Conservation (phyloP, 2,888 invertebrate species). For the Limnephilus auricula region DNA sequence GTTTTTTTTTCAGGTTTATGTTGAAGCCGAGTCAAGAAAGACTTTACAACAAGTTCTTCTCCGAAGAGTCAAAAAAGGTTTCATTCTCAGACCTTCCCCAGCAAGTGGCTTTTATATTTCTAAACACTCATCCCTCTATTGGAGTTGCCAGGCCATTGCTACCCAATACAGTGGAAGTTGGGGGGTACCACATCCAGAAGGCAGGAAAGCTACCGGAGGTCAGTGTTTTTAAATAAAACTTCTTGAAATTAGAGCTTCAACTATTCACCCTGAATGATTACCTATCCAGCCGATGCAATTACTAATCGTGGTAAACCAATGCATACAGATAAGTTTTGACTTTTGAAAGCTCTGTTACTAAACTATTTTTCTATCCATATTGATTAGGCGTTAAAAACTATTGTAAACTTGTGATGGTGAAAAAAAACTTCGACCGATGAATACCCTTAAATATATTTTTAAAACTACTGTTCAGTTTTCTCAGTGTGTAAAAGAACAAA, state of each 20-base stretch:
- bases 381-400: too few relatives aligned
- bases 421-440: too few relatives aligned
- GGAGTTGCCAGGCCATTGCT: constrained; percentile 62
- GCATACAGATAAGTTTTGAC: too few relatives aligned
- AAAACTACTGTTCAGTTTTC: too few relatives aligned
- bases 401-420: too few relatives aligned
- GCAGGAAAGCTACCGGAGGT: constrained; percentile 55
- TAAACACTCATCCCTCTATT: constrained; percentile 65
- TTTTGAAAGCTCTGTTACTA: too few relatives aligned
- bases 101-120: constrained; percentile 60
- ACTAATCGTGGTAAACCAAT: too few relatives aligned
- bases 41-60: constrained; percentile 58
- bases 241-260: too few relatives aligned
- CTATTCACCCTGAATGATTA: too few relatives aligned
- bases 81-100: constrained; percentile 55
- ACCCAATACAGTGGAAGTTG: constrained; percentile 64
- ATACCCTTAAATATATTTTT: too few relatives aligned
- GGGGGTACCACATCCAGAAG: constrained; percentile 66
- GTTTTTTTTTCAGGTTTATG: constrained; percentile 26
- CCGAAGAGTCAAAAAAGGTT: constrained; percentile 57
- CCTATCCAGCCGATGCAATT: too few relatives aligned
- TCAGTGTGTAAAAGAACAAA: background rate
- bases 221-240: background rate
- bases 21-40: constrained; percentile 44
- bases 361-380: too few relatives aligned